A percentile compares a stretch with the other conserved stretches of the same genome.
Conservation (phyloP, 2,797 vertebrate genomes). For the Eulemur albifrons region DNA sequence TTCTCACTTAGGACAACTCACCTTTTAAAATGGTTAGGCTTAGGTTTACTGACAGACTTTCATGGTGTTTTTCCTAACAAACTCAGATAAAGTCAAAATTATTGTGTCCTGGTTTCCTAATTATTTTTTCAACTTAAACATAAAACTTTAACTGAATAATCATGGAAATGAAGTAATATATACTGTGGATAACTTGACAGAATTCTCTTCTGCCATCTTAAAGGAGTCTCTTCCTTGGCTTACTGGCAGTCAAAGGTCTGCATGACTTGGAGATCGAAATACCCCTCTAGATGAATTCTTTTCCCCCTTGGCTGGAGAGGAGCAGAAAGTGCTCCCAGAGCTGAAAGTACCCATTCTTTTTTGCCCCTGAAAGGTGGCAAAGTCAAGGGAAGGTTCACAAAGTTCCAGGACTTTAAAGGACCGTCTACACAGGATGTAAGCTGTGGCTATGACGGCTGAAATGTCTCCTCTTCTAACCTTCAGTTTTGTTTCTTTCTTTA, state of each 20-base stretch:
- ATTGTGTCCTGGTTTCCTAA: background rate
- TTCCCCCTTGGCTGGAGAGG: background rate
- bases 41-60: background rate
- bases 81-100: background rate
- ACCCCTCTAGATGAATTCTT: background rate
- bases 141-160: background rate
- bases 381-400: background rate
- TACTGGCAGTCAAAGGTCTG: background rate
- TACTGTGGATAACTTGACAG: background rate
- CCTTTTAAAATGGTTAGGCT: background rate
- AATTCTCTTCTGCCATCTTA: background rate
- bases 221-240: background rate
- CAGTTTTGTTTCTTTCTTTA: background rate
- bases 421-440: background rate
- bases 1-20: background rate
- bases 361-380: constrained; percentile 1
- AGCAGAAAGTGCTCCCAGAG: background rate
- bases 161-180: background rate
- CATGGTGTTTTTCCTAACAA: background rate
- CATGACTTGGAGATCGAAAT: background rate
- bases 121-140: constrained; percentile 45
- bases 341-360: background rate
- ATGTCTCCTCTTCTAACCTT: background rate
- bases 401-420: background rate
- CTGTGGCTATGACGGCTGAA: background rate